Base-by-base conservation (phyloP, 2,113 vertebrate species). In the Vulpes ferrilata region DNA sequence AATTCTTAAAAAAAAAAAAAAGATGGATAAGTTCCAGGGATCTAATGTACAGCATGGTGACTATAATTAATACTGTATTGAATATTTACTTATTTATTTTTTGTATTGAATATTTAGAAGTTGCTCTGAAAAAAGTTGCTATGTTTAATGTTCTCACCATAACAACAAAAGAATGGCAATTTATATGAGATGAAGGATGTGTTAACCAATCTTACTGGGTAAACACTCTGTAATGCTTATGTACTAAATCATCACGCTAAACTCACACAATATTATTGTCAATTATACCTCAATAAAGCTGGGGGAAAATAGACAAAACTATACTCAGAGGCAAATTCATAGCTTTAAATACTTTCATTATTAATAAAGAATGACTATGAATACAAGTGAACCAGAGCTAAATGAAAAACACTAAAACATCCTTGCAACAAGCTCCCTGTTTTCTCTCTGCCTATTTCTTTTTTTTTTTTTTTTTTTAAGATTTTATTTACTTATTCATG, bases 241-340 rank as follows among this genome's bases (percentile, higher is more conserved):
- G 23, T 83, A 62, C 25, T 35, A 84, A 84, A 84, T 84, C 16
- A 43, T 48, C 16, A 48, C 81, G 48, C 16, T 3, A 48, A 84
- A 32, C 27, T 43, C 22, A 84, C 25, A 64, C 16, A 43, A 48
- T 12, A 35, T 51, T 65, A 65, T 73, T 30, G 23, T 74, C 16
- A 43, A 9, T 43, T 74, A 60, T 22, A 60, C 22, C n/a, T 76
- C 35, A 59, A 43, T 74, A 60, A 67, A 23, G 11, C 35, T 32
- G 27, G 35, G 25, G 19, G 38, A 32, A 67, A 67, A 53, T 20
- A 79, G 38, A 6, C 53, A 84, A 89, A 90, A 5, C 30, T 85
- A 43, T 38, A 62, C 35, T 78, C 32, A 84, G 38, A 76, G 25
- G 32, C 78, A 93, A 93, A 93, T 90, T 88, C 57, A 88, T 38